Conservation (phyloP, 2,797 vertebrate species). For the Tapera naevia region DNA sequence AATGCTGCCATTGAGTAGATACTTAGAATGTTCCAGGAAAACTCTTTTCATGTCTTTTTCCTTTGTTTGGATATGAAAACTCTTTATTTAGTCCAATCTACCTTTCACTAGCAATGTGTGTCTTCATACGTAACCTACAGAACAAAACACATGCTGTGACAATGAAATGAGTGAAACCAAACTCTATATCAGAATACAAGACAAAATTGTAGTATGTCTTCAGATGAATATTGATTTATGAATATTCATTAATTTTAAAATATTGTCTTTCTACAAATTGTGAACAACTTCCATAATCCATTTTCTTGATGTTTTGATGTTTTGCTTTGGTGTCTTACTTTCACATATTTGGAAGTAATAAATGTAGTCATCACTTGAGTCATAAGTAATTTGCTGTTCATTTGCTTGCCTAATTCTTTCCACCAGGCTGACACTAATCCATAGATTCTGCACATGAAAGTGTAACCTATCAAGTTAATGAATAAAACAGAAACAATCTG, state of each 20-base stretch:
- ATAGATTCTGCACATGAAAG: neutral
- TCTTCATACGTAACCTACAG: neutral
- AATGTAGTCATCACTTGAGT: neutral
- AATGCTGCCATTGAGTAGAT: neutral
- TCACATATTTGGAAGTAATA: neutral
- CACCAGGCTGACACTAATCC: neutral
- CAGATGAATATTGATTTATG: neutral
- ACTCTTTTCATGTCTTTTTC: neutral
- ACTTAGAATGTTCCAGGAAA: neutral
- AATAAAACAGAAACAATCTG: neutral
- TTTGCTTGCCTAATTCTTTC: neutral
- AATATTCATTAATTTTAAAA: neutral
- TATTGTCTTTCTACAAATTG: neutral
- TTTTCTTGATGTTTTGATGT: neutral
- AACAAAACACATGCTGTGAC: neutral
- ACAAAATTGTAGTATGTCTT: neutral
- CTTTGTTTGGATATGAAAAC: neutral
- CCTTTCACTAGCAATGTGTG: neutral
- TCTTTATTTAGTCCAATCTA: neutral
- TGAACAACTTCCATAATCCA: neutral
- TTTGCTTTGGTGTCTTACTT: neutral
- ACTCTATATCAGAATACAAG: neutral
- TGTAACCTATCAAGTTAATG: neutral
- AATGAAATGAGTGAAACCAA: neutral
- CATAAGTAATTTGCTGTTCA: neutral